Evolutionary conservation across 2,113 vertebrate species (phyloP), one percentile per base, ranked within the genome.

Genomic region (Tetraodon nigroviridis): DNA sequence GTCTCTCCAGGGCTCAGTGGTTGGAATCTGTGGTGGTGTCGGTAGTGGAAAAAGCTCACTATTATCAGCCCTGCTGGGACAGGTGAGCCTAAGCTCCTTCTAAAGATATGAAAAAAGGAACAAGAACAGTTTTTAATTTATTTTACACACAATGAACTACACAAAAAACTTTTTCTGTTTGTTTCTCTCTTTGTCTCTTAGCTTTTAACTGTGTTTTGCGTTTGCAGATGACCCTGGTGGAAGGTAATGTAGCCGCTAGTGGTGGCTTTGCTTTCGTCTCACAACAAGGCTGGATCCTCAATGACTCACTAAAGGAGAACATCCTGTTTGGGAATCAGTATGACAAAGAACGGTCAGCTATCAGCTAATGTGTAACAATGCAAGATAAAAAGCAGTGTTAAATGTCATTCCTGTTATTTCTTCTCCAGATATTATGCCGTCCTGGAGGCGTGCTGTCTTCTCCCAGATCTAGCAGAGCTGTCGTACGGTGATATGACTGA

Each of bases 281-380:
- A 44, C 92, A 93, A 73, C 91, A 93, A 79, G 89, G 90, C 27
- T 93, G 92, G 91, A 92, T 93, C 71, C 84, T 92, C 55, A 92
- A 93, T 66, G 80, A 90, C 57, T 89, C 91, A 16, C 67, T 93
- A 48, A 87, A 68, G 69, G 91, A 92, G 58, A 93, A 93, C 79
- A 91, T 93, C 55, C 71, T 92, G 64, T 93, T 93, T 81, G 91
- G 90, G 60, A 86, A 86, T 5, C 78, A 85, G 45, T 91, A 81
- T 41, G 63, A 87, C 3, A 59, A 80, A 69, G 70, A 90, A 48
- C 92, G 79, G 92, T 92, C 84, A 86, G 89, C 8, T 37, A 53
- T 48, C 11, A 21, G 6, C 1, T 41, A 6, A 47, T 32, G 3
- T n/a, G 14, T 58, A 22, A 37, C 15, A 0, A 15, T 37, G 13